Evolutionary conservation across 2,888 invertebrate species (phyloP).

Genomic region (Agriotes lineatus): DNA sequence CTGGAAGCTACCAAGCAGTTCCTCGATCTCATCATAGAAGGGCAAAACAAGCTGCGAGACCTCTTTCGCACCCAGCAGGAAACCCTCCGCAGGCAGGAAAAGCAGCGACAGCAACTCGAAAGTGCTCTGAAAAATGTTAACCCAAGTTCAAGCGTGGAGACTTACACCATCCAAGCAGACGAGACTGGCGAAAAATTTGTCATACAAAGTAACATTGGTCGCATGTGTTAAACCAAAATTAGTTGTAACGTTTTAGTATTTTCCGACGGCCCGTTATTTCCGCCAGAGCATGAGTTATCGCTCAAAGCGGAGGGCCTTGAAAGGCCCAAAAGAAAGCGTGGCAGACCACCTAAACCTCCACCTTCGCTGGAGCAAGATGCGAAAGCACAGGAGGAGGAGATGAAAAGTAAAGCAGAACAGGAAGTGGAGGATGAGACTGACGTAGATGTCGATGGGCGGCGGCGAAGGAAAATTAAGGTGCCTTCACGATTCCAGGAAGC

Average conservation of each 20-base stretch:
- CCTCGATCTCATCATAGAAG: conserved; percentile 77
- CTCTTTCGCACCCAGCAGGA: conserved; percentile 67
- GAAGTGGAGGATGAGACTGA: conserved; percentile 54
- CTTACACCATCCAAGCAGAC: conserved; percentile 59
- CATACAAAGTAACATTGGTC: conserved; percentile 66
- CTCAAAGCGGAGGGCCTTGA: conserved; percentile 75
- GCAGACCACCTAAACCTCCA: conserved; percentile 74
- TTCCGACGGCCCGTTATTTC: conserved; percentile 74
- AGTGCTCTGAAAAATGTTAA: conserved; percentile 61
- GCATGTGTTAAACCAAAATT: neutral
- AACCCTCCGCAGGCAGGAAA: conserved; percentile 61
- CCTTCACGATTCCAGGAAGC: conserved; percentile 73
- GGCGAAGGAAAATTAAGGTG: conserved; percentile 75
- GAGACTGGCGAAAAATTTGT: conserved; percentile 66
- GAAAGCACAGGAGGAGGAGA: conserved; percentile 49
- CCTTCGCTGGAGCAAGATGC: conserved; percentile 48
- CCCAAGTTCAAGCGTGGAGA: conserved; percentile 61
- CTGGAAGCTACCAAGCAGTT: conserved; percentile 81
- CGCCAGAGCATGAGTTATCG: conserved; percentile 74
- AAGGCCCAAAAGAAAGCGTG: conserved; percentile 77
- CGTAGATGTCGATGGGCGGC: conserved; percentile 68
- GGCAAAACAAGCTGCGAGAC: conserved; percentile 73
- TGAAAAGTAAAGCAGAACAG: conserved; percentile 47
- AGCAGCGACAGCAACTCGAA: conserved; percentile 60
- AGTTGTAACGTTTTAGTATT: conserved; percentile 66